Conservation (phyloP, 1,140 invertebrate species). For the Campoletis sonorensis region DNA sequence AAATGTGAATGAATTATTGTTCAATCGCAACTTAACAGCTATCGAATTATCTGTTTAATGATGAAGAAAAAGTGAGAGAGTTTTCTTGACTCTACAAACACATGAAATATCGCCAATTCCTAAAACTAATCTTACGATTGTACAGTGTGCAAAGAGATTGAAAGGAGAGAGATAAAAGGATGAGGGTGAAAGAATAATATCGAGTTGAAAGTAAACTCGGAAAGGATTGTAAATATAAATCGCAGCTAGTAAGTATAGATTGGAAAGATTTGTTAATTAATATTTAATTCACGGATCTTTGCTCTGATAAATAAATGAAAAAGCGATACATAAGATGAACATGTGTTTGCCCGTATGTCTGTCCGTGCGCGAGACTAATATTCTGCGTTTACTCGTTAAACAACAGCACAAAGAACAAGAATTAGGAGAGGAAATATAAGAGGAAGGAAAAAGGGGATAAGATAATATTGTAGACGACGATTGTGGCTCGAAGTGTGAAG, state of each 20-base stretch:
- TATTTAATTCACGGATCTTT: slow-evolving; percentile 35
- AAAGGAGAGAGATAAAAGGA: neutral
- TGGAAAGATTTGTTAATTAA: slow-evolving; percentile 21
- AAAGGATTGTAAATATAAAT: slow-evolving; percentile 34
- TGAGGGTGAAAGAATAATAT: neutral
- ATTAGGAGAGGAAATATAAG: neutral
- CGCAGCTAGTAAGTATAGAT: slow-evolving; percentile 36
- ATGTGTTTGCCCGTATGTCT: slow-evolving; percentile 21
- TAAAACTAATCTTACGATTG: slow-evolving; percentile 21
- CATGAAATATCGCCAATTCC: neutral
- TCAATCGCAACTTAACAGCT: neutral
- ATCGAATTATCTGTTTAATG: neutral
- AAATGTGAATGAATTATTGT: neutral
- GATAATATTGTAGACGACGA: neutral
- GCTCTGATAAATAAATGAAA: neutral
- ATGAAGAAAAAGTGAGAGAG: too few species aligned
- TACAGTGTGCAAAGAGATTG: slow-evolving; percentile 25
- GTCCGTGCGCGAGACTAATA: slow-evolving; percentile 10
- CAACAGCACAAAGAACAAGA: slow-evolving; percentile 10
- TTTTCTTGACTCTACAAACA: neutral
- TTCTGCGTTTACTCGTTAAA: neutral
- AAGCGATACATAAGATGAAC: neutral
- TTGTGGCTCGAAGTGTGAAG: too few species aligned
- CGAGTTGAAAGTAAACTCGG: neutral
- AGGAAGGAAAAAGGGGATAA: neutral